phyloP scores from a whole-genome alignment of 2,888 invertebrate species.

The Vesta saturnalis region DNA sequence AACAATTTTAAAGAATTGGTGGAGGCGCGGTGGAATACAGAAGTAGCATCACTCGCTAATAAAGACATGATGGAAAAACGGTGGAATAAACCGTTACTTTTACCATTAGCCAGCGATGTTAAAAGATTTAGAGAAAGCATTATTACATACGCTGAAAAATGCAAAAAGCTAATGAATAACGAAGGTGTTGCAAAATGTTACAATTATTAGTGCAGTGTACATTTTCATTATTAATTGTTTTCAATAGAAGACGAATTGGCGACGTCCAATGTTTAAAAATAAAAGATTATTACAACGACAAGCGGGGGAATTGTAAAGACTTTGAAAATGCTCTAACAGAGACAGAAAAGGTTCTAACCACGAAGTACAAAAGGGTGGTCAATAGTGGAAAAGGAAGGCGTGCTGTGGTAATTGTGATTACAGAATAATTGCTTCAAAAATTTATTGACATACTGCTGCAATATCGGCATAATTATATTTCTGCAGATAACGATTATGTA shows the following conservation, averaged over 20 bases:
- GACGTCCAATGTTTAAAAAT: too few relatives aligned
- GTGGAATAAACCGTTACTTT: conserved; percentile 39
- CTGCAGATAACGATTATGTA: too few relatives aligned
- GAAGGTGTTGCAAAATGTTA: conserved; percentile 19
- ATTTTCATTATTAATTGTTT: too few relatives aligned
- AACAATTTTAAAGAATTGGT: conserved; percentile 19
- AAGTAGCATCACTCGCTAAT: conserved; percentile 14
- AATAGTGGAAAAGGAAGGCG: conserved; percentile 49
- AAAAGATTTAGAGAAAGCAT: conserved; percentile 31
- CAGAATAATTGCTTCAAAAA: conserved; percentile 42
- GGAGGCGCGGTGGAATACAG: too few relatives aligned
- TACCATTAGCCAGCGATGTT: conserved; percentile 34
- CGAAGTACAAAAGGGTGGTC: conserved; percentile 47
- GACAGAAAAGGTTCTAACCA: too few relatives aligned
- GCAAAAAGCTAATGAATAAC: conserved; percentile 10
- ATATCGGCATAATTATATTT: too few relatives aligned
- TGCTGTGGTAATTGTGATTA: conserved; percentile 49
- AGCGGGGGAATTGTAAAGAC: conserved; percentile 23
- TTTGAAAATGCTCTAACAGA: conserved; percentile 34
- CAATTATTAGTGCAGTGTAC: too few relatives aligned
- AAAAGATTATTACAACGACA: too few relatives aligned
- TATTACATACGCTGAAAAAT: conserved; percentile 19
- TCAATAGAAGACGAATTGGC: too few relatives aligned
- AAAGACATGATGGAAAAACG: conserved; percentile 28
- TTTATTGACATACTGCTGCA: conserved; percentile 42